phyloP scores from a whole-genome alignment of 1,140 invertebrate genomes.

The Drosophila insularis region DNA sequence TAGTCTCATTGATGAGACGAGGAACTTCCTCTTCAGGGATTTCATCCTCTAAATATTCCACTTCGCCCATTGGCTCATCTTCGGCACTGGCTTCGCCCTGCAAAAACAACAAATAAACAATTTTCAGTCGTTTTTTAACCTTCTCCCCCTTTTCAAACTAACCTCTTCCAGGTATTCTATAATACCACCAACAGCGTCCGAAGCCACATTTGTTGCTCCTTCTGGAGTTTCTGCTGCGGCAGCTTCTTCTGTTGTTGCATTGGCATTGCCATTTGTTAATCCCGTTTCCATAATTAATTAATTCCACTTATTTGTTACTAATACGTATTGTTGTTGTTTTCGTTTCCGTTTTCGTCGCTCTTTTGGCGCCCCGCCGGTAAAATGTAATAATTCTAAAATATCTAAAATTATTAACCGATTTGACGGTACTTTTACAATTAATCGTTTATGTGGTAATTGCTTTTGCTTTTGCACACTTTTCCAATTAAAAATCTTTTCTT shows the following conservation, averaged over 20 bases:
- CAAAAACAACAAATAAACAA: conserved; percentile 37
- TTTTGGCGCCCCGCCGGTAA: conserved; percentile 4
- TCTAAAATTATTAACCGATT: not conserved
- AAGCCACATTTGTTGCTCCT: conserved; percentile 23
- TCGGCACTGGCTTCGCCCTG: conserved; percentile 12
- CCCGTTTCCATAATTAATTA: conserved; percentile 22
- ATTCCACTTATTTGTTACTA: not conserved
- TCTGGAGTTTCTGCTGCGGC: conserved; percentile 16
- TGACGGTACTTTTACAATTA: not conserved
- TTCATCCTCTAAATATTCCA: conserved; percentile 62
- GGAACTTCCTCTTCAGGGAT: conserved; percentile 36
- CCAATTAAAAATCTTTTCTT: not conserved
- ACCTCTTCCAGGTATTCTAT: conserved; percentile 47
- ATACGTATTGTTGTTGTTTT: not conserved
- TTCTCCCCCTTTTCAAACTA: not conserved
- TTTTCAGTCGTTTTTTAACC: not conserved
- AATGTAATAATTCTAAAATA: not conserved
- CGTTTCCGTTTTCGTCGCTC: not conserved
- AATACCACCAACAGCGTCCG: conserved; percentile 23
- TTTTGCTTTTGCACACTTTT: not conserved
- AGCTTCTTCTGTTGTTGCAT: conserved; percentile 8
- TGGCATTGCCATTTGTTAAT: conserved; percentile 19
- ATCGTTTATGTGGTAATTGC: not conserved
- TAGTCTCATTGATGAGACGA: conserved; percentile 8
- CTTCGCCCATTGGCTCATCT: conserved; percentile 45